These are phyloP conservation scores for Philereme transversata DNA, from an alignment of 2,888 invertebrate genomes.

Conservation along the genomic window DNA sequence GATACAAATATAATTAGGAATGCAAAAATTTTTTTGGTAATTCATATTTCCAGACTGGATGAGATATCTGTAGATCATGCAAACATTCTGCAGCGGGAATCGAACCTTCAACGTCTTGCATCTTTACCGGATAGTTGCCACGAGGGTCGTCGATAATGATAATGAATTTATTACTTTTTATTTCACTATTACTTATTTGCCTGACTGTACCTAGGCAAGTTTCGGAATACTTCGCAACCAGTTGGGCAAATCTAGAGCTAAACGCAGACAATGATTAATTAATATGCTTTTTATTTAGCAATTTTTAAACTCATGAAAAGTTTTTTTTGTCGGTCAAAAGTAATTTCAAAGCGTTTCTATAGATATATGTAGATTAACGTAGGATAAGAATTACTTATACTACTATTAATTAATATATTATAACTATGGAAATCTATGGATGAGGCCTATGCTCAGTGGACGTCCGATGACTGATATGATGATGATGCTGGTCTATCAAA, in stretches of 20 bases:
- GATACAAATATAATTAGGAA: too few species aligned
- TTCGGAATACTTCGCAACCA: slow-evolving; percentile 33
- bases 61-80: too few species aligned
- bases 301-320: slow-evolving; percentile 8
- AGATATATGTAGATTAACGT: not conserved
- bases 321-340: not conserved
- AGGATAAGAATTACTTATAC: too few species aligned
- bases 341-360: not conserved
- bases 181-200: not conserved
- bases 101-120: too few species aligned
- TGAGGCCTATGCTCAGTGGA: too few species aligned
- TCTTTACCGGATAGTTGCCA: too few species aligned
- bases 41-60: too few species aligned
- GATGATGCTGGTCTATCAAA: not conserved
- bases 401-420: too few species aligned
- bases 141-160: not conserved
- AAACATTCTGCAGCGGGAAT: too few species aligned
- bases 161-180: not conserved
- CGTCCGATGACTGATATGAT: too few species aligned
- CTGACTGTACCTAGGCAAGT: slow-evolving; percentile 15
- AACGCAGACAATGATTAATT: slow-evolving; percentile 34
- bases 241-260: slow-evolving; percentile 37
- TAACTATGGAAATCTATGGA: too few species aligned
- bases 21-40: too few species aligned
- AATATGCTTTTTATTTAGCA: slow-evolving; percentile 29